These are phyloP conservation scores for Romanogobio albipinnatus DNA, from an alignment of 2,113 vertebrate species.

Conservation along the genomic window DNA sequence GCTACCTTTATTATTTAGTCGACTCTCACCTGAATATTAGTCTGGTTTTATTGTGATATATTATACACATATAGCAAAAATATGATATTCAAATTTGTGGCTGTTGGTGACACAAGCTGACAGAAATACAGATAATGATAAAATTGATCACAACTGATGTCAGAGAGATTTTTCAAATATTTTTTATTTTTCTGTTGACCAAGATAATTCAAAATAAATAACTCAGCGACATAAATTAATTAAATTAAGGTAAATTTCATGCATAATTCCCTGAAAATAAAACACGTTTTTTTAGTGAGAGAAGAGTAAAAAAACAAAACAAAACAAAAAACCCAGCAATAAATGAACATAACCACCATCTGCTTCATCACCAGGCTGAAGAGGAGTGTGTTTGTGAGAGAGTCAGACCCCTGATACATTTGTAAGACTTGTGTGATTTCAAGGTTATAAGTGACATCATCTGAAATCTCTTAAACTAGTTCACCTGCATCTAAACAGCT, in stretches of 20 bases:
- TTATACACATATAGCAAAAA: neutral
- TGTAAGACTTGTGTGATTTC: slow-evolving; percentile 36
- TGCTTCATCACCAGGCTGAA: slow-evolving; percentile 27
- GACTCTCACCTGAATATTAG: neutral
- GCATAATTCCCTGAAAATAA: slow-evolving; percentile 70
- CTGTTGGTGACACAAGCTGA: neutral
- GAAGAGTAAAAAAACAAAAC: slow-evolving; percentile 64
- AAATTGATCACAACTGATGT: neutral
- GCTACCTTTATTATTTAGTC: neutral
- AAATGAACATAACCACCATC: slow-evolving; percentile 23
- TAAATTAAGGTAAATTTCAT: slow-evolving; percentile 64
- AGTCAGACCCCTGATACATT: slow-evolving; percentile 29
- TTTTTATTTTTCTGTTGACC: slow-evolving; percentile 70
- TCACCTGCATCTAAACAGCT: slow-evolving; percentile 27
- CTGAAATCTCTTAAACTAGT: slow-evolving; percentile 28
- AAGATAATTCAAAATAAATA: slow-evolving; percentile 56
- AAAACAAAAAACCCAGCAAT: slow-evolving; percentile 54
- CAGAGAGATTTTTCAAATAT: slow-evolving; percentile 58
- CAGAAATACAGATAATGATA: neutral
- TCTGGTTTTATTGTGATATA: neutral
- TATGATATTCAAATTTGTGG: neutral
- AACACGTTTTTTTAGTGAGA: slow-evolving; percentile 54
- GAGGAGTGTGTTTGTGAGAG: slow-evolving; percentile 19
- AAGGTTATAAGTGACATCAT: slow-evolving; percentile 37
- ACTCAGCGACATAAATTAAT: slow-evolving; percentile 63